Conservation (phyloP, 2,888 invertebrate genomes). For the Sarcophaga carnaria region DNA sequence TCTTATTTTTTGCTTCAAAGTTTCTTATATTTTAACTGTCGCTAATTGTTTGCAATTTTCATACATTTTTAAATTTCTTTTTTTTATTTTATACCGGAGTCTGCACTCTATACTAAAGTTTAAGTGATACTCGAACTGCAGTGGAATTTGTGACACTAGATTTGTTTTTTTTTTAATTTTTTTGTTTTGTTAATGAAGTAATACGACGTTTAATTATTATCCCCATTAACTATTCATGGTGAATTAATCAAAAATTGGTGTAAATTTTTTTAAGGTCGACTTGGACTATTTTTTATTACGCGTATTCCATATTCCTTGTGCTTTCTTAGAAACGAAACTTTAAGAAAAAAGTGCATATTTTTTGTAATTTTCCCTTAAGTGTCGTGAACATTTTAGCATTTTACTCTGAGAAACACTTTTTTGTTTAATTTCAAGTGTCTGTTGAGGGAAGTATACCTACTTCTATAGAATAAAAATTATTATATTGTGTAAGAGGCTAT, state of each 20-base stretch:
- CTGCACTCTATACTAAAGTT: no score
- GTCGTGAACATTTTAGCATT: slow-evolving; percentile 53
- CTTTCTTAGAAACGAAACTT: slow-evolving; percentile 26
- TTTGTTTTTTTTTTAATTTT: no score
- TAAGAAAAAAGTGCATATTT: slow-evolving; percentile 55
- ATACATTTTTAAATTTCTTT: slow-evolving; percentile 43
- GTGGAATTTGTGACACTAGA: no score
- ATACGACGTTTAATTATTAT: no score
- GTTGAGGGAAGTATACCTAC: slow-evolving; percentile 33
- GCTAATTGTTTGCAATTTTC: slow-evolving; percentile 66
- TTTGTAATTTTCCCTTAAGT: slow-evolving; percentile 48
- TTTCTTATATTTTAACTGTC: slow-evolving; percentile 47
- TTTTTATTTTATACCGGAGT: slow-evolving; percentile 10
- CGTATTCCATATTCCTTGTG: neutral
- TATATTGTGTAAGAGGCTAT: no score
- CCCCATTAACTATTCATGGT: no score
- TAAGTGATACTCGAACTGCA: no score
- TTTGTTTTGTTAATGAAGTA: no score
- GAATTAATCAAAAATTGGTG: no score
- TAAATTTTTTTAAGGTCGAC: no score
- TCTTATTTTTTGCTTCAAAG: slow-evolving; percentile 35
- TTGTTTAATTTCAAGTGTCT: slow-evolving; percentile 17
- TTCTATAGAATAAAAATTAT: no score
- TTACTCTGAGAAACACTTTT: slow-evolving; percentile 24
- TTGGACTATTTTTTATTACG: no score